phyloP scores from a whole-genome alignment of 1,140 invertebrate species.

The Formica selysi region DNA sequence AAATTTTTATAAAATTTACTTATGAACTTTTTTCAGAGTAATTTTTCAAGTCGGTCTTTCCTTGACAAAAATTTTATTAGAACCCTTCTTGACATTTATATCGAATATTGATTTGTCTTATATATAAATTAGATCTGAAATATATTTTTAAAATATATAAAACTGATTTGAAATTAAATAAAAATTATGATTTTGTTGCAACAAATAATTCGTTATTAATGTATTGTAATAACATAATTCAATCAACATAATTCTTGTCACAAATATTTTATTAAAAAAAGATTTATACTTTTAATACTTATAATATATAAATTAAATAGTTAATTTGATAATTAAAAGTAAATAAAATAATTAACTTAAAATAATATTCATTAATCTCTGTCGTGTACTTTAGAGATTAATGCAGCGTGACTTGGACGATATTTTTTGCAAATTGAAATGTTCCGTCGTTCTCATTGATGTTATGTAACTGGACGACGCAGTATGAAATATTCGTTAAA shows the following conservation, averaged over 20 bases:
- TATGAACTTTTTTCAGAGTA: background rate
- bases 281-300: background rate
- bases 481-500: slow-evolving; percentile 14
- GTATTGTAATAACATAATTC: background rate
- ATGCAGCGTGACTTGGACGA: background rate
- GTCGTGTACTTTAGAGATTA: background rate
- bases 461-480: slow-evolving; percentile 35
- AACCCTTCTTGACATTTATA: too few species aligned
- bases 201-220: too few species aligned
- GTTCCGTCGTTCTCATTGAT: background rate
- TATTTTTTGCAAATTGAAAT: slow-evolving; percentile 3
- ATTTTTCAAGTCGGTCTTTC: background rate
- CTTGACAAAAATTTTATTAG: background rate
- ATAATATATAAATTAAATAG: background rate
- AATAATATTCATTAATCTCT: too few species aligned
- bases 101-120: background rate
- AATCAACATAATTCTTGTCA: background rate
- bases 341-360: background rate
- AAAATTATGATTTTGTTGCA: background rate
- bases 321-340: background rate
- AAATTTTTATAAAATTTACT: background rate
- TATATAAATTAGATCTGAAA: background rate
- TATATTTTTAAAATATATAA: slow-evolving; percentile 6
- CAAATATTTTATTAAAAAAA: background rate
- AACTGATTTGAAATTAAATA: background rate